Evolutionary conservation across 2,113 vertebrate species (phyloP).

Genomic region (Passer domesticus): DNA sequence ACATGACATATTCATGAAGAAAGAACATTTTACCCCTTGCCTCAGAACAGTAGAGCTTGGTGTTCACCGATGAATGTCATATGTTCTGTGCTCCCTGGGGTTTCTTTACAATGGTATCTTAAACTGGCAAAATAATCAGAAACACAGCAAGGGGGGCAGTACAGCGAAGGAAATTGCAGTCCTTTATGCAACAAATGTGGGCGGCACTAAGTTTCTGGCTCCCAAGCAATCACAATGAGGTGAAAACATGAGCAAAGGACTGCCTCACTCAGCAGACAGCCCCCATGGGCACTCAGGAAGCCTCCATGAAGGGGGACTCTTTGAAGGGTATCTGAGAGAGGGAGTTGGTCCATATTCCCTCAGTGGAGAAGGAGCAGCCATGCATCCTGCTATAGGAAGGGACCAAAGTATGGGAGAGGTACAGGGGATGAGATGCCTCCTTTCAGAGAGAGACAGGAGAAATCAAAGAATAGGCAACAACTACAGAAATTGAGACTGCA

Average conservation of each 20-base stretch:
- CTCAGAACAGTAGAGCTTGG: background rate
- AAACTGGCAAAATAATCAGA: slow-evolving; percentile 60
- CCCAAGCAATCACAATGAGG: background rate
- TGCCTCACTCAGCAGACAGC: background rate
- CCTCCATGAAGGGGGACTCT: background rate
- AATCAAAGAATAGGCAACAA: background rate
- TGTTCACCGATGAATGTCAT: background rate
- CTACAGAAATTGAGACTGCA: background rate
- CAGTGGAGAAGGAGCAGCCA: background rate
- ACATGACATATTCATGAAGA: background rate
- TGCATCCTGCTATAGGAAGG: fast-evolving
- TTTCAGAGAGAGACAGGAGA: background rate
- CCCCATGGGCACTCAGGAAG: background rate
- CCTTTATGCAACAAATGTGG: background rate
- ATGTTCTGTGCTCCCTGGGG: background rate
- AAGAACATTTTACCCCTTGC: background rate
- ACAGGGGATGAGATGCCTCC: background rate
- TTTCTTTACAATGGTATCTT: slow-evolving; percentile 33
- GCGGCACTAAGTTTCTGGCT: slow-evolving; percentile 16
- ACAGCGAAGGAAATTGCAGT: background rate
- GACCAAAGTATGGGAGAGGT: background rate
- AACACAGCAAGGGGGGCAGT: slow-evolving; percentile 30
- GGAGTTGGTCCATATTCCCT: background rate
- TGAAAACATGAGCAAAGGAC: slow-evolving; percentile 15
- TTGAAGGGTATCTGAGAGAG: background rate